Evolutionary conservation across 2,888 invertebrate genomes (phyloP).

Genomic region (Argyra leucocephala): DNA sequence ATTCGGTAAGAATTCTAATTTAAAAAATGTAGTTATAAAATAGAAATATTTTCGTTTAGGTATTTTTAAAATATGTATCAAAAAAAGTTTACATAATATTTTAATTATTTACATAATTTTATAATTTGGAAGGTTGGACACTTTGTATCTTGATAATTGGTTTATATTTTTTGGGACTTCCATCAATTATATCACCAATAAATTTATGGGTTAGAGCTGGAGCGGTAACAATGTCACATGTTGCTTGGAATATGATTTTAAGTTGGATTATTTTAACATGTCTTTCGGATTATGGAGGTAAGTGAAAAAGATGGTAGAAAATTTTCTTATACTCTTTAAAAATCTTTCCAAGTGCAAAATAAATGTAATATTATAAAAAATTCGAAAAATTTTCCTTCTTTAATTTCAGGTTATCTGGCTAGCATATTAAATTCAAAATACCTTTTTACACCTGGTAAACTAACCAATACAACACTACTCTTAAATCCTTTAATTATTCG

Average conservation of each 20-base stretch:
- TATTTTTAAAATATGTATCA: background rate
- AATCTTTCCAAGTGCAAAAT: too few species aligned
- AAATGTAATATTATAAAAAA: too few species aligned
- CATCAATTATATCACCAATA: constrained; percentile 23
- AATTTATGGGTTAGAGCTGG: constrained; percentile 29
- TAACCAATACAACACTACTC: constrained; percentile 49
- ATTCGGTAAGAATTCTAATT: constrained; percentile 24
- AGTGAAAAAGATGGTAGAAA: background rate
- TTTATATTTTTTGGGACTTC: constrained; percentile 28
- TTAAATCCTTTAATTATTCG: constrained; percentile 47
- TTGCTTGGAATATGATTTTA: constrained; percentile 43
- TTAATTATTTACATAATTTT: constrained; percentile 5
- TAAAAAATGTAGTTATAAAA: too few species aligned
- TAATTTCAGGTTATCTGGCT: background rate
- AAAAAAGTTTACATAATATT: too few species aligned
- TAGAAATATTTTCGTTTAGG: too few species aligned
- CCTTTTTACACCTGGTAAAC: constrained; percentile 47
- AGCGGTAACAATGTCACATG: constrained; percentile 42
- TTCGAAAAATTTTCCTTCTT: too few species aligned
- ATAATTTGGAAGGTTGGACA: constrained; percentile 31
- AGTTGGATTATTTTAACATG: constrained; percentile 44
- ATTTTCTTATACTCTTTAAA: background rate
- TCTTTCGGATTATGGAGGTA: constrained; percentile 44
- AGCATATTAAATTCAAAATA: constrained; percentile 41
- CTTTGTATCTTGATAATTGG: constrained; percentile 25